These are phyloP conservation scores for Acleris cristana DNA, from an alignment of 2,888 invertebrate genomes.

Conservation along the genomic window DNA sequence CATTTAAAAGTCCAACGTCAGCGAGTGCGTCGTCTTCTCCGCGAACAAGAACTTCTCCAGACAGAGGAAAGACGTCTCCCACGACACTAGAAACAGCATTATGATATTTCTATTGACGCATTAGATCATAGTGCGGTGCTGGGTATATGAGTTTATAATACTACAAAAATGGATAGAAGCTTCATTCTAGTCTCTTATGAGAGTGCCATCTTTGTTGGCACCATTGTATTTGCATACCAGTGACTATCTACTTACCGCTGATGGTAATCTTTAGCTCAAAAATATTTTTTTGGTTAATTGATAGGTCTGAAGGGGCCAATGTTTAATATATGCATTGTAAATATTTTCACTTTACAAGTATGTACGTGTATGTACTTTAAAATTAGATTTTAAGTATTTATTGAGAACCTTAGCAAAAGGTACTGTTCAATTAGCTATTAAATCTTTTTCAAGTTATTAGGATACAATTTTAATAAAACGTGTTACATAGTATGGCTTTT, in stretches of 20 bases:
- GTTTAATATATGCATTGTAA: conserved; percentile 62
- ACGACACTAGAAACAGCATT: conserved; percentile 86
- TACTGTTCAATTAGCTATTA: conserved; percentile 71
- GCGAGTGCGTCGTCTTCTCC: conserved; percentile 48
- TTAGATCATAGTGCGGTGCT: conserved; percentile 62
- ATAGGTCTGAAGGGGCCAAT: conserved; percentile 76
- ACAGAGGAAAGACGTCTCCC: conserved; percentile 72
- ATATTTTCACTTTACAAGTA: conserved; percentile 50
- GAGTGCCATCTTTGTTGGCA: conserved; percentile 72
- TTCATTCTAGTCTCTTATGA: conserved; percentile 81
- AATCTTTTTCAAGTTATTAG: conserved; percentile 79
- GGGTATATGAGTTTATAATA: conserved; percentile 53
- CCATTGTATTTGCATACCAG: conserved; percentile 59
- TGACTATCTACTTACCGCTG: conserved; percentile 54
- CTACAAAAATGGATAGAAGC: conserved; percentile 75
- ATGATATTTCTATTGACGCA: conserved; percentile 63
- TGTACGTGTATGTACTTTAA: conserved; percentile 52
- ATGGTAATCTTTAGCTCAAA: conserved; percentile 61
- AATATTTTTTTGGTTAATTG: conserved; percentile 49
- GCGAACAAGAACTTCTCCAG: conserved; percentile 66
- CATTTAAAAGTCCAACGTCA: conserved; percentile 65
- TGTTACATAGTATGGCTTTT: conserved; percentile 61
- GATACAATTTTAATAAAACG: conserved; percentile 78
- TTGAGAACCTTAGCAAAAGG: conserved; percentile 67
- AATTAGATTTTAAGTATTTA: conserved; percentile 79